Evolutionary conservation across 2,888 invertebrate species (phyloP).

Genomic region (Teinopalpus imperialis): DNA sequence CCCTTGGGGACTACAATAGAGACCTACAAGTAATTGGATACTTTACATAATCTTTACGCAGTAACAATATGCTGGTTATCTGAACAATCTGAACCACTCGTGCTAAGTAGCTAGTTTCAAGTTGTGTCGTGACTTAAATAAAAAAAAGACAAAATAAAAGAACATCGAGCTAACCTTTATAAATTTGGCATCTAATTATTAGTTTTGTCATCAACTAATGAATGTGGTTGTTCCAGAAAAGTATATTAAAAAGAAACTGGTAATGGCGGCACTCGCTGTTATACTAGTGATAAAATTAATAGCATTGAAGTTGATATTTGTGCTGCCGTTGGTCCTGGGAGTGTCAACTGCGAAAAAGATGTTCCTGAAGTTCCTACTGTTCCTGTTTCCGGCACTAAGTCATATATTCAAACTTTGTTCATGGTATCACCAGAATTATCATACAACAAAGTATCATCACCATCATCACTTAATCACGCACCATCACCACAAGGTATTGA

Average conservation of each 20-base stretch:
- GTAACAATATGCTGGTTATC: too few species aligned
- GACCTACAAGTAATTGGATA: too few species aligned
- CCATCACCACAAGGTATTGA: conserved; percentile 86
- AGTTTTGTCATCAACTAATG: too few species aligned
- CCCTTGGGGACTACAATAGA: too few species aligned
- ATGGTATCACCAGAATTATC: conserved; percentile 88
- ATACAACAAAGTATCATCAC: conserved; percentile 89
- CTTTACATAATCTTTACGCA: too few species aligned
- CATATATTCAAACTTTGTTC: conserved; percentile 93
- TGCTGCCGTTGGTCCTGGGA: conserved; percentile 89
- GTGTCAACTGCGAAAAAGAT: conserved; percentile 92
- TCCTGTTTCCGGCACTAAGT: conserved; percentile 90
- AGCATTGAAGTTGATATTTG: conserved; percentile 89
- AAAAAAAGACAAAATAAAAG: too few species aligned
- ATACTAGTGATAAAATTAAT: conserved; percentile 90
- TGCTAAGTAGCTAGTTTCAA: too few species aligned
- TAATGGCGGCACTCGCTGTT: conserved; percentile 88
- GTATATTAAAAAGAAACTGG: conserved; percentile 87
- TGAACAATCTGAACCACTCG: too few species aligned
- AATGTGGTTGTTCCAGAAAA: conserved; percentile 88
- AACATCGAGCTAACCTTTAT: too few species aligned
- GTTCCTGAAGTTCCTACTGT: conserved; percentile 89
- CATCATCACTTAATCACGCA: conserved; percentile 91
- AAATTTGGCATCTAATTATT: too few species aligned
- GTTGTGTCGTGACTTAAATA: too few species aligned